Percentiles rank a stretch among this genome's conserved stretches.
Evolutionary conservation across 2,888 invertebrate genomes (phyloP).

Genomic region (Lasioglossum lativentre): DNA sequence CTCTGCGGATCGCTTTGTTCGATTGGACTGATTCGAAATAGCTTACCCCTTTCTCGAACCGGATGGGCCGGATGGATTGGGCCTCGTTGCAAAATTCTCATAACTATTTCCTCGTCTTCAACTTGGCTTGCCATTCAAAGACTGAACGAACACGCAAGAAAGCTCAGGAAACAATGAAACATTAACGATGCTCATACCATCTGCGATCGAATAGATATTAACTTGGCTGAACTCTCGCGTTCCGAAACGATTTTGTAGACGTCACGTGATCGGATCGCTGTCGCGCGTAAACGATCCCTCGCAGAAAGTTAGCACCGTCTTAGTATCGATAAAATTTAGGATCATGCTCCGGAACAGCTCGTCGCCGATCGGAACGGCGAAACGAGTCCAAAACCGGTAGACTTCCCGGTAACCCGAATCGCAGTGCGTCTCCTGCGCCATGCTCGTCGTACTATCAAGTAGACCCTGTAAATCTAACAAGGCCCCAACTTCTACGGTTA

Average conservation of each 20-base stretch:
- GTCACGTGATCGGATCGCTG: neutral
- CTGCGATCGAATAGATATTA: neutral
- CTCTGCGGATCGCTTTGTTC: neutral
- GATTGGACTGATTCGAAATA: neutral
- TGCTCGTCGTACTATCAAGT: neutral
- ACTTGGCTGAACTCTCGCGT: too few species aligned
- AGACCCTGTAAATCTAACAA: slow-evolving; percentile 1
- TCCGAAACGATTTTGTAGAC: too few species aligned
- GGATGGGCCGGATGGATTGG: too few species aligned
- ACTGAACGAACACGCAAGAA: too few species aligned
- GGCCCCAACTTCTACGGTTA: neutral
- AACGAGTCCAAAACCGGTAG: neutral
- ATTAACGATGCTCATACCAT: too few species aligned
- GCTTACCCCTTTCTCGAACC: neutral
- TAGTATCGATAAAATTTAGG: too few species aligned
- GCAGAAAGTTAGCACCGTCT: neutral
- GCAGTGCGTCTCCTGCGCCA: neutral
- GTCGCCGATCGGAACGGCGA: neutral
- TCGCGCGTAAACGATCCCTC: neutral
- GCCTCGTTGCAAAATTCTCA: neutral
- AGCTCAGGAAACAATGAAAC: too few species aligned
- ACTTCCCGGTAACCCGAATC: neutral
- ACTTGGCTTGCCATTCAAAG: too few species aligned
- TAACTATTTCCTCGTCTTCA: too few species aligned
- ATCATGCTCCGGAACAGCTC: neutral